A percentile compares a stretch with the other conserved stretches of the same genome.
These are phyloP conservation scores for Automeris io DNA, from an alignment of 2,888 invertebrate species.

Conservation along the genomic window DNA sequence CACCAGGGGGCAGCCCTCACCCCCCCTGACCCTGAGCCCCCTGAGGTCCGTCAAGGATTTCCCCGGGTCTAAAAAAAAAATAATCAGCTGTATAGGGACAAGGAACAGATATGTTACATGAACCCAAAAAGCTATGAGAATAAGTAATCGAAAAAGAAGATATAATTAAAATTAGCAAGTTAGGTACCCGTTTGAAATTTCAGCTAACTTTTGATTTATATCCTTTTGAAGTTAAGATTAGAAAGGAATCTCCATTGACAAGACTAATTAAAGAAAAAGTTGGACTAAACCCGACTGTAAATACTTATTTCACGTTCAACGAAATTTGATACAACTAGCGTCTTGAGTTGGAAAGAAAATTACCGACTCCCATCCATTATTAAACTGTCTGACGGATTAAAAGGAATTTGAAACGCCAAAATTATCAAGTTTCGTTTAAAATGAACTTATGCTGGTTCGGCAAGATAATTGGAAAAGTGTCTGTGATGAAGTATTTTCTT, in stretches of 20 bases:
- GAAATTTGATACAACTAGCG: constrained; percentile 1
- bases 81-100: too few species aligned
- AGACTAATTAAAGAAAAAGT: constrained; percentile 1
- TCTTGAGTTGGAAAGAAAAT: constrained; percentile 2
- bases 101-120: too few species aligned
- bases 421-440: constrained; percentile 4
- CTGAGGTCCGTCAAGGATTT: too few species aligned
- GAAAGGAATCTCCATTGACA: not conserved
- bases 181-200: not conserved
- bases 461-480: constrained; percentile 4
- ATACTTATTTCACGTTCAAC: not conserved
- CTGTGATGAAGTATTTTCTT: not conserved
- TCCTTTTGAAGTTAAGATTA: not conserved
- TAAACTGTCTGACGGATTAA: constrained; percentile 2
- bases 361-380: constrained; percentile 1
- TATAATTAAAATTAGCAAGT: too few species aligned
- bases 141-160: too few species aligned
- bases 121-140: too few species aligned
- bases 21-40: too few species aligned
- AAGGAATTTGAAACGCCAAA: constrained; percentile 6
- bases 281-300: not conserved
- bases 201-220: not conserved
- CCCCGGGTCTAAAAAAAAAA: too few species aligned
- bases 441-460: not conserved
- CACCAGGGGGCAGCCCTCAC: too few species aligned